Evolutionary conservation across 1,140 invertebrate species (phyloP).

Genomic region (Protaetia brevitarsis): DNA sequence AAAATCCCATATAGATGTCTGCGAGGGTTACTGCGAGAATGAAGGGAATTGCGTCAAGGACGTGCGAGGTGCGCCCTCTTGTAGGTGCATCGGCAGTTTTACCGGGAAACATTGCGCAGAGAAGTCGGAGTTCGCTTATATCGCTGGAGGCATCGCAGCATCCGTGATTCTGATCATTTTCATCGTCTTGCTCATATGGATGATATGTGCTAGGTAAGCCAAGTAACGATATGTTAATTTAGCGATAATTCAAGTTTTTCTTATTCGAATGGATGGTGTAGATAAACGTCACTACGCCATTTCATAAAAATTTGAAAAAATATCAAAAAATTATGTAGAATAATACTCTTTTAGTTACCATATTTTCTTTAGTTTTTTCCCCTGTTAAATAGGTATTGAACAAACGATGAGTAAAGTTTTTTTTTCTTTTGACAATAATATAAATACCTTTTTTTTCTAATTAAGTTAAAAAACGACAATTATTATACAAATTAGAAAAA

Average conservation of each 20-base stretch:
- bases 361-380: no score
- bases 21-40: conserved; percentile 85
- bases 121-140: conserved; percentile 92
- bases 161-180: conserved; percentile 89
- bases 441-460: no score
- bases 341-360: no score
- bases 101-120: conserved; percentile 86
- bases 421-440: no score
- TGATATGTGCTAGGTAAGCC: conserved; percentile 86
- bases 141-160: conserved; percentile 87
- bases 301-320: no score
- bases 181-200: conserved; percentile 90
- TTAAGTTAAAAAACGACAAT: no score
- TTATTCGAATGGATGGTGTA: neutral
- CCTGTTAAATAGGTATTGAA: no score
- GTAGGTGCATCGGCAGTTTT: conserved; percentile 86
- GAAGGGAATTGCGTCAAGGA: conserved; percentile 90
- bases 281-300: no score
- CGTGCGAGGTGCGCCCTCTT: conserved; percentile 74
- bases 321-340: no score
- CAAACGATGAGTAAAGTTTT: no score
- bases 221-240: neutral
- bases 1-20: conserved; percentile 72
- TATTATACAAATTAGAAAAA: no score
- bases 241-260: neutral